These are phyloP conservation scores for zebrafish (Danio rerio) DNA, from an alignment of 2,113 vertebrate species.

Conservation along the genomic window GRCz12tu NC_133188.1:5939001-5939500, in stretches of 20 bases:
- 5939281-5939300: constrained; percentile 38
- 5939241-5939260: constrained; percentile 52
- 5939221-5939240: not conserved
- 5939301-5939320: constrained; percentile 46
- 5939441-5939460: not conserved
- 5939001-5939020: not conserved
- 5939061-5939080: constrained; percentile 25
- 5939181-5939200: constrained; percentile 2
- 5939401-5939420: constrained; percentile 6
- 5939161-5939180: constrained; percentile 26
- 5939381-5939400: constrained; percentile 25
- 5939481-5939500: no score
- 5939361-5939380: constrained; percentile 34
- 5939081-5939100: constrained; percentile 35
- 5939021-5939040: not conserved
- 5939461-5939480: constrained; percentile 9
- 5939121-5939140: constrained; percentile 6
- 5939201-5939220: not conserved
- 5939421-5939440: constrained; percentile 28
- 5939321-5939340: constrained; percentile 44
- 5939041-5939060: constrained; percentile 30
- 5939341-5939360: constrained; percentile 24
- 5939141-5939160: constrained; percentile 23
- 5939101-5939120: constrained; percentile 20
- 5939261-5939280: constrained; percentile 52